Base-by-base conservation (phyloP, 92 coral and sea anemone species). In the Zoanthus gigantus region DNA sequence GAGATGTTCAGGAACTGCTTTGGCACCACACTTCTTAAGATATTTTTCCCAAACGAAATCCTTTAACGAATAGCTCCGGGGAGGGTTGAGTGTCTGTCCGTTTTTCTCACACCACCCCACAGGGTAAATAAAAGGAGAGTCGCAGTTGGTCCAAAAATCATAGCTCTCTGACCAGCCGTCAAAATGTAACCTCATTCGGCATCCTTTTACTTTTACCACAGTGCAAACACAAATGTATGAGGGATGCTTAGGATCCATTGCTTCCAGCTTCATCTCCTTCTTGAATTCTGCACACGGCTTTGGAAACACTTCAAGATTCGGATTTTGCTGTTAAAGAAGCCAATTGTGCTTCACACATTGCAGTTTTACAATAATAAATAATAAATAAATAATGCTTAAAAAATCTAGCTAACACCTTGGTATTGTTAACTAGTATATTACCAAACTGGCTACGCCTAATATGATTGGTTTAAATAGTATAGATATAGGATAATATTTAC, bases 111-210 rank as follows among this genome's bases (percentile, higher is more conserved):
- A 97, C 99, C 99, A 97, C 74, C 98, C 98, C 47, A 97, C 94
- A 42, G 94, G 99, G 81, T 91, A 97, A 68, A 97, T 83, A 42
- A 94, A 92, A 17, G 98, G 98, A 9, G 98, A 97, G 79, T 97
- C 96, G 5, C 96, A 92, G 74, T 96, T 95, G 60, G 98, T 94
- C 99, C 99, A 97, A 79, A 97, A 97, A 71, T 97, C 99, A 46
- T 97, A 97, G 86, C 99, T 97, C 87, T 97, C 99, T 5, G 99
- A 97, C 99, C 99, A 97, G 48, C 99, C 99, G 53, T 97, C 99
- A 76, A 97, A 97, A 87, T 97, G 99, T 61, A 97, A 90, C 71
- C 99, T 86, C 84, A 97, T 66, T 7, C 99, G 92, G 5, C 95
- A 93, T 12, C 99, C 99, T 88, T 96, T 95, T 9, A 97, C 98